Evolutionary conservation across 2,797 vertebrate genomes (phyloP).

Genomic region (Fratercula arctica): DNA sequence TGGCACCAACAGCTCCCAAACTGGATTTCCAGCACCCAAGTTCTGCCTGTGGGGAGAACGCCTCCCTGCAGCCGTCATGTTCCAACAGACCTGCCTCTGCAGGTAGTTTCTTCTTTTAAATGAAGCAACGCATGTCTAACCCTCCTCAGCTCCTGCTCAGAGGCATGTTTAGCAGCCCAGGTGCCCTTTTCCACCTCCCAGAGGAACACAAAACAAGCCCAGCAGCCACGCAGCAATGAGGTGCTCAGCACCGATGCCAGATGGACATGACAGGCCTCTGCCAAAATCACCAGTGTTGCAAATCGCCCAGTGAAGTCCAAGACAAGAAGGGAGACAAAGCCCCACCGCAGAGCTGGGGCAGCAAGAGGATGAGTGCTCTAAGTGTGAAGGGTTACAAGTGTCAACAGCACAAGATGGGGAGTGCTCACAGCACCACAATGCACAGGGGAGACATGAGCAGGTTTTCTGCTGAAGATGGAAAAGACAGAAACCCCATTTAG

Average conservation of each 20-base stretch:
- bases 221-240: not conserved
- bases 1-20: not conserved
- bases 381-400: accelerated
- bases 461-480: not conserved
- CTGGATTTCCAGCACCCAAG: not conserved
- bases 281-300: not conserved
- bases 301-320: accelerated
- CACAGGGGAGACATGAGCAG: not conserved
- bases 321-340: not conserved
- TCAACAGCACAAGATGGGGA: not conserved
- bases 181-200: not conserved
- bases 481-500: not conserved
- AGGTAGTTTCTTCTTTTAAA: not conserved
- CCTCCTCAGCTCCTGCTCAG: not conserved
- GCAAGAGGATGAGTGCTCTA: not conserved
- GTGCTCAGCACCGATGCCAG: not conserved
- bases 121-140: not conserved
- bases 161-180: not conserved
- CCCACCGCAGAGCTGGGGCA: not conserved
- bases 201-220: too few species aligned
- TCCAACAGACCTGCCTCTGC: not conserved
- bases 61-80: not conserved
- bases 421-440: not conserved
- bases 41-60: not conserved
- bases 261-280: accelerated